Evolutionary conservation across 2,113 vertebrate species (phyloP).

Genomic region (Pseudorectes ferrugineus): DNA sequence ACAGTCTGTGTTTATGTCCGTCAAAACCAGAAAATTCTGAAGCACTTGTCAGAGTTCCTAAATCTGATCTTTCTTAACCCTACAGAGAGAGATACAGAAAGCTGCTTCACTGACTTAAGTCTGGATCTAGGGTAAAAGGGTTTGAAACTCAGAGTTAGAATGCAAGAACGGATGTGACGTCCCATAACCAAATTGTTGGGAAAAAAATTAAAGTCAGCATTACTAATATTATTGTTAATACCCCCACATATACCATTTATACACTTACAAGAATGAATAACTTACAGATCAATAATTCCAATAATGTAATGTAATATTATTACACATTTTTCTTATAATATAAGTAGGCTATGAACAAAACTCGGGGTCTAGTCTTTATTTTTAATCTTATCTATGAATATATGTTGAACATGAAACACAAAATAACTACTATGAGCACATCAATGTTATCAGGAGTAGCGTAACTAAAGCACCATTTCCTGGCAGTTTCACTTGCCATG

Average conservation of each 20-base stretch:
- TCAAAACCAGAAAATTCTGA: not conserved
- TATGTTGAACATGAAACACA: not conserved
- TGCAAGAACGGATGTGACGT: not conserved
- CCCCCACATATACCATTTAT: not conserved
- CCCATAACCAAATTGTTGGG: rapidly evolving
- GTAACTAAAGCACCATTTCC: not conserved
- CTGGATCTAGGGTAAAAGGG: not conserved
- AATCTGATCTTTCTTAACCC: not conserved
- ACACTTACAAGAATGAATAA: not conserved
- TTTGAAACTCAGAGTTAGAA: not conserved
- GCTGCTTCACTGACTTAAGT: not conserved
- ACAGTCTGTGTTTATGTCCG: not conserved
- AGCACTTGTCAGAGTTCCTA: not conserved
- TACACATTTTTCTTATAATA: not conserved
- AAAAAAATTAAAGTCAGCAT: not conserved
- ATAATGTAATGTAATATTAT: not conserved
- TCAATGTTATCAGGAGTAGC: not conserved
- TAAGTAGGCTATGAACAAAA: not conserved
- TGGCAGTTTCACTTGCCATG: not conserved
- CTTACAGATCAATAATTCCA: not conserved
- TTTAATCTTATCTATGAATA: not conserved
- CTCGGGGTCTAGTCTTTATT: rapidly evolving
- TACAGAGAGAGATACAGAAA: not conserved
- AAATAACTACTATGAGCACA: not conserved
- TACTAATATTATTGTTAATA: not conserved